Evolutionary conservation across 2,113 vertebrate species (phyloP).

Genomic region (Fregata magnificens): DNA sequence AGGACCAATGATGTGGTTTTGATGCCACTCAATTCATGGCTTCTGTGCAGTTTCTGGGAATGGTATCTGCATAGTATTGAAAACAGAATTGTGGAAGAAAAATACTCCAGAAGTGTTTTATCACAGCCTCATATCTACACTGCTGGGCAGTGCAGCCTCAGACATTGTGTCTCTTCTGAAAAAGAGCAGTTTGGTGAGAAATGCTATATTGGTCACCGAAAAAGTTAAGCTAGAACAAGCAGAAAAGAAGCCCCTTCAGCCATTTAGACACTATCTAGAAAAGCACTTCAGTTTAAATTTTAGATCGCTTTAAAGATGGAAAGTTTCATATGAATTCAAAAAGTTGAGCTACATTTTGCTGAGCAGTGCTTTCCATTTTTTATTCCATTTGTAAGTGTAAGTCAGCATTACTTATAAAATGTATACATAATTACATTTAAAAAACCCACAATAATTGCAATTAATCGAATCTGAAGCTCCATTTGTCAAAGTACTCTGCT

Average conservation of each 20-base stretch:
- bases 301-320: not conserved
- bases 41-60: not conserved
- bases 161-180: not conserved
- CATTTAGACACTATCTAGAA: not conserved
- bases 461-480: not conserved
- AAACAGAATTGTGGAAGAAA: not conserved
- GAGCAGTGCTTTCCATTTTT: not conserved
- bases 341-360: not conserved
- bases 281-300: not conserved
- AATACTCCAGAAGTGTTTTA: not conserved
- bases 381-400: not conserved
- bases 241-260: not conserved
- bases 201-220: not conserved
- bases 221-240: not conserved
- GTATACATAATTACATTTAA: not conserved
- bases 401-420: not conserved
- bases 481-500: not conserved
- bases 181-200: not conserved
- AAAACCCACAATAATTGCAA: not conserved
- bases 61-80: not conserved
- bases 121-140: not conserved
- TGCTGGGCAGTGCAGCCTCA: not conserved
- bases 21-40: not conserved
- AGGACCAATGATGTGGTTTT: not conserved
- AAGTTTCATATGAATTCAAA: not conserved